Percentiles rank a stretch among this genome's conserved stretches.
Conservation (phyloP, 2,888 invertebrate species). For the Yponomeuta plumbellus region DNA sequence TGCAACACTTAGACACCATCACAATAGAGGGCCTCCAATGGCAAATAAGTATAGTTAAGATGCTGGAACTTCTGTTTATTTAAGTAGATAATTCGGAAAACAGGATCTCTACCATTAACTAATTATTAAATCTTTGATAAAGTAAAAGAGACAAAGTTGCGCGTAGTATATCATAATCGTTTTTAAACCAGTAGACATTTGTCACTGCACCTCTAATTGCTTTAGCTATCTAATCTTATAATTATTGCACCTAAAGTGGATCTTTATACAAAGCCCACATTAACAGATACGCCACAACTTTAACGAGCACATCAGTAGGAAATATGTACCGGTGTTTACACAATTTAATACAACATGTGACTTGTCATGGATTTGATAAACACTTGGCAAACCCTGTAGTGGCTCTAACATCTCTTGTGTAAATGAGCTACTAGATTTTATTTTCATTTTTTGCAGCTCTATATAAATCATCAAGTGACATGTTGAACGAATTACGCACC, state of each 20-base stretch:
- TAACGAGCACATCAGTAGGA: too few relatives aligned
- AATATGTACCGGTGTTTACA: not conserved
- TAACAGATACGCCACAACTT: not conserved
- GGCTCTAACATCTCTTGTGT: too few relatives aligned
- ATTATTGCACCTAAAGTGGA: slow-evolving; percentile 28
- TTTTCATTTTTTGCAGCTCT: slow-evolving; percentile 34
- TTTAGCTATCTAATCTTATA: slow-evolving; percentile 41
- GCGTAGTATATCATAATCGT: not conserved
- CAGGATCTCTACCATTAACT: slow-evolving; percentile 1
- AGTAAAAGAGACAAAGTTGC: slow-evolving; percentile 7
- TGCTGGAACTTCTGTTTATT: not conserved
- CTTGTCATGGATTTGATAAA: too few relatives aligned
- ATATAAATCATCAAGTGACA: slow-evolving; percentile 48
- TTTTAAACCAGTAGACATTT: slow-evolving; percentile 20
- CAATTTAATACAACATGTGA: not conserved
- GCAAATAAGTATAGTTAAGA: not conserved
- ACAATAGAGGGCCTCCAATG: not conserved
- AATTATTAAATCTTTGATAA: not conserved
- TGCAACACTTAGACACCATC: too few relatives aligned
- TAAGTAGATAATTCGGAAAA: not conserved
- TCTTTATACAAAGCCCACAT: not conserved
- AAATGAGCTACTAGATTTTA: too few relatives aligned
- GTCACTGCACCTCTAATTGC: slow-evolving; percentile 10
- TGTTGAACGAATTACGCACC: slow-evolving; percentile 61
- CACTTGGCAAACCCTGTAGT: too few relatives aligned